Evolutionary conservation across 2,888 invertebrate species (phyloP).

Genomic region (Crepidodera aurea): DNA sequence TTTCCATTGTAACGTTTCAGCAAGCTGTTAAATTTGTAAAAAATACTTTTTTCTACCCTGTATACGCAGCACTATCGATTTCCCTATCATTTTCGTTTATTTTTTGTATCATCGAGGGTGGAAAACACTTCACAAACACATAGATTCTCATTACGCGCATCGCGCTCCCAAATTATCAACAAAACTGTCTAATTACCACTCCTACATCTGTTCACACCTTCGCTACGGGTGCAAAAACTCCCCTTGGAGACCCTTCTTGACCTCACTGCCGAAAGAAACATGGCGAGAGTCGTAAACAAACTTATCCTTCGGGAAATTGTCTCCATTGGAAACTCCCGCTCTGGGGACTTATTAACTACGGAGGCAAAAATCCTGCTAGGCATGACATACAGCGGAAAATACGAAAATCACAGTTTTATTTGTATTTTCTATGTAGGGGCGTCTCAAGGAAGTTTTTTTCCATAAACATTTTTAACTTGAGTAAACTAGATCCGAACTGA

Average conservation of each 20-base stretch:
- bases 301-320: neutral
- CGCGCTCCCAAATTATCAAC: neutral
- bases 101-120: too few relatives aligned
- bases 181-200: slow-evolving; percentile 7
- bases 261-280: slow-evolving; percentile 3
- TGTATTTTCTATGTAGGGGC: neutral
- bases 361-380: slow-evolving; percentile 32
- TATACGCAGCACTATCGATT: too few relatives aligned
- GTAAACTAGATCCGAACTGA: too few relatives aligned
- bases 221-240: slow-evolving; percentile 10
- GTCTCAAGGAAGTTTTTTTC: too few relatives aligned
- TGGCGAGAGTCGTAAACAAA: slow-evolving; percentile 9
- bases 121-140: neutral
- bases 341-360: slow-evolving; percentile 26
- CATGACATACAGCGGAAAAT: slow-evolving; percentile 52
- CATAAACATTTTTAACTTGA: too few relatives aligned
- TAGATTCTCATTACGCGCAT: neutral
- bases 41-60: too few relatives aligned
- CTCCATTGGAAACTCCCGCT: slow-evolving; percentile 10
- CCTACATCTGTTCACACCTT: slow-evolving; percentile 4
- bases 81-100: too few relatives aligned
- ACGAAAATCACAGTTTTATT: too few relatives aligned
- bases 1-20: too few relatives aligned
- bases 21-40: too few relatives aligned
- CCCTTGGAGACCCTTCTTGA: slow-evolving; percentile 11